Percentiles rank a stretch among this genome's conserved stretches.
These are phyloP conservation scores for Elachura formosa DNA, from an alignment of 2,113 vertebrate genomes.

Conservation along the genomic window DNA sequence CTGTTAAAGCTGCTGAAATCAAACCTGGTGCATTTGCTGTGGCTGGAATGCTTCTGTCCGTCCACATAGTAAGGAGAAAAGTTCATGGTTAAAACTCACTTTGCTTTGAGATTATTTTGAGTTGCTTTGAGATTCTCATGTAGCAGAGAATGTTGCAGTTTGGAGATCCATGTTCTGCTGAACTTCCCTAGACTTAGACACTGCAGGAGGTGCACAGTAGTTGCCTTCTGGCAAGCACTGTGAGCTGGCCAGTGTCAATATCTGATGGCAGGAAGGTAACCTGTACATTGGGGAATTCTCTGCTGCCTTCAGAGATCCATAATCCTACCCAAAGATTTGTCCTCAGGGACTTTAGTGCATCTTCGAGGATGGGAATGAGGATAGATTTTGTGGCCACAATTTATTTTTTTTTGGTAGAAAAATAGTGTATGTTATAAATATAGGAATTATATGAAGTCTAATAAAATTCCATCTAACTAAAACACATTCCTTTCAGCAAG, in stretches of 20 bases:
- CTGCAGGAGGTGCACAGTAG: not conserved
- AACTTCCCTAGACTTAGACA: not conserved
- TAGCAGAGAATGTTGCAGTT: not conserved
- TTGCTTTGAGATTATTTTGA: not conserved
- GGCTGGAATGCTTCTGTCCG: not conserved
- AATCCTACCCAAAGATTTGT: not conserved
- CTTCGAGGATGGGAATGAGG: not conserved
- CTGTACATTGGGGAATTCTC: not conserved
- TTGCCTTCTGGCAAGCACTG: not conserved
- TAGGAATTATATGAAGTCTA: not conserved
- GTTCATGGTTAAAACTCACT: not conserved
- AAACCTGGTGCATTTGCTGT: not conserved
- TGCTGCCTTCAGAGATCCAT: not conserved
- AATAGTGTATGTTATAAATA: not conserved
- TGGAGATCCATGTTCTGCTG: fast-evolving
- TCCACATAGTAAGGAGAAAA: not conserved
- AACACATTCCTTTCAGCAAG: not conserved
- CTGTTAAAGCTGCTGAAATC: not conserved
- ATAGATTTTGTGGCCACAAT: not conserved
- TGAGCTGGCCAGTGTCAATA: not conserved
- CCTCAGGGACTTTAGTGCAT: too few relatives aligned
- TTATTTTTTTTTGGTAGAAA: not conserved
- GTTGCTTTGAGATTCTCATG: not conserved
- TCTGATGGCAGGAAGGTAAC: not conserved
- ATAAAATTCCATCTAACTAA: not conserved